These are phyloP conservation scores for Rugalucina vietnamica DNA, from an alignment of 2,888 invertebrate species.

Conservation along the genomic window DNA sequence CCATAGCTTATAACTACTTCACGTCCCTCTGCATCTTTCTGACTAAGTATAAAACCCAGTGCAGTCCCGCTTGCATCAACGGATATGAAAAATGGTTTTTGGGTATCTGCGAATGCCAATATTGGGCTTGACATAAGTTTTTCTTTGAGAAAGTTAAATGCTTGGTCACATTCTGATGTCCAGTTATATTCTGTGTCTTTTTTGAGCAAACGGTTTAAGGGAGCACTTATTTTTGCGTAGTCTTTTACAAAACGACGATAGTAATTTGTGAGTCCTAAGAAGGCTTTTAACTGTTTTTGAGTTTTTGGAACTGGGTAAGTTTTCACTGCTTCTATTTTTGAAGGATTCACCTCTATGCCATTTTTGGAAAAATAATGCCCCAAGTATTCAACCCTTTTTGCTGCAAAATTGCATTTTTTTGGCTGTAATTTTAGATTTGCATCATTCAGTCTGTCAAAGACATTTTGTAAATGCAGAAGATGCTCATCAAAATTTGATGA, in stretches of 20 bases:
- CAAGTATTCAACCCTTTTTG: slow-evolving; percentile 28
- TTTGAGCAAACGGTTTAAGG: slow-evolving; percentile 51
- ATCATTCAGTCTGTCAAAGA: slow-evolving; percentile 40
- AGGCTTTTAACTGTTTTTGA: slow-evolving; percentile 37
- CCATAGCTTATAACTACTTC: slow-evolving; percentile 61
- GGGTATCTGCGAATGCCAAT: slow-evolving; percentile 35
- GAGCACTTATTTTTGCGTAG: slow-evolving; percentile 56
- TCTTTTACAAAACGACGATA: slow-evolving; percentile 54
- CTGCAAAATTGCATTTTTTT: slow-evolving; percentile 45
- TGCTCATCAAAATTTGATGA: slow-evolving; percentile 34
- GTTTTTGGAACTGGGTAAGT: slow-evolving; percentile 52
- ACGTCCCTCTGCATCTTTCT: slow-evolving; percentile 36
- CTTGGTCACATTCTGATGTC: slow-evolving; percentile 43
- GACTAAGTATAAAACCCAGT: slow-evolving; percentile 48
- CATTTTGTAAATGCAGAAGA: slow-evolving; percentile 27
- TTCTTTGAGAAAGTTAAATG: slow-evolving; percentile 38
- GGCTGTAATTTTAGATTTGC: slow-evolving; percentile 47
- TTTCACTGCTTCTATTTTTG: slow-evolving; percentile 44
- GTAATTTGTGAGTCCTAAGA: slow-evolving; percentile 54
- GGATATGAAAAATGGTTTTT: slow-evolving; percentile 46
- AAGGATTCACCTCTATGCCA: slow-evolving; percentile 55
- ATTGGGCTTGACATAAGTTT: slow-evolving; percentile 37
- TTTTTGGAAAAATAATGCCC: slow-evolving; percentile 49
- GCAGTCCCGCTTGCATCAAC: slow-evolving; percentile 23
- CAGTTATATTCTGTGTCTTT: slow-evolving; percentile 55